Evolutionary conservation across 2,888 invertebrate species (phyloP), one percentile per base, ranked within the genome.

Genomic region (Hemistola chrysoprasaria): DNA sequence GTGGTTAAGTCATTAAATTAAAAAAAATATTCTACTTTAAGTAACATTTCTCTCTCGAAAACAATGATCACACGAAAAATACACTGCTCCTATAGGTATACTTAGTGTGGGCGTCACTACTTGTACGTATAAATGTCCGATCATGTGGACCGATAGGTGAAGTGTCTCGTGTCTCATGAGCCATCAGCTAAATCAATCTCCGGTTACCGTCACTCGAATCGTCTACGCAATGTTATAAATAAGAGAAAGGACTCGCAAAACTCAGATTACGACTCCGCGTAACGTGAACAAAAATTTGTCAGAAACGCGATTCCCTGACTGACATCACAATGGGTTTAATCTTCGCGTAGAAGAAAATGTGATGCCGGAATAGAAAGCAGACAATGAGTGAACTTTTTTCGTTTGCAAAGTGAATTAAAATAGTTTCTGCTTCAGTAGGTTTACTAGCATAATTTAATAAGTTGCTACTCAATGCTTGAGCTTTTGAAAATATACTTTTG

Each of bases 281-380:
- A 75, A 73, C 74, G 64, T 60, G 68, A 69, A 66, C 69, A 75
- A 75, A 72, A 78, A 76, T 66, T 59, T 74, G 75, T 75, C 71
- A 72, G 84, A 77, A 82, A 83, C 71, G 66, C 70, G 81, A 84
- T 72, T 75, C 79, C 57, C 59, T 73, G 76, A 75, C 73, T 80
- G 79, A 78, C 81, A 70, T 74, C 71, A 81, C 79, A 84, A 83
- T 80, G 71, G 71, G 68, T 79, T 81, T 83, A 82, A 82, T 84
- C 78, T 82, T 71, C 74, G 67, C 69, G 66, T 62, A 58, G 68
- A 65, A 59, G 68, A 73, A 76, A 75, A 71, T 65, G 68, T 74
- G 68, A 70, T 64, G 61, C 54, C 56, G 50, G 61, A 68, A 62
- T 62, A 61, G 62, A 67, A 67, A 59, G 60, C 51, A 57, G 50